Base-by-base conservation (phyloP, 1,140 invertebrate genomes). In the Procambarus virginalis region DNA sequence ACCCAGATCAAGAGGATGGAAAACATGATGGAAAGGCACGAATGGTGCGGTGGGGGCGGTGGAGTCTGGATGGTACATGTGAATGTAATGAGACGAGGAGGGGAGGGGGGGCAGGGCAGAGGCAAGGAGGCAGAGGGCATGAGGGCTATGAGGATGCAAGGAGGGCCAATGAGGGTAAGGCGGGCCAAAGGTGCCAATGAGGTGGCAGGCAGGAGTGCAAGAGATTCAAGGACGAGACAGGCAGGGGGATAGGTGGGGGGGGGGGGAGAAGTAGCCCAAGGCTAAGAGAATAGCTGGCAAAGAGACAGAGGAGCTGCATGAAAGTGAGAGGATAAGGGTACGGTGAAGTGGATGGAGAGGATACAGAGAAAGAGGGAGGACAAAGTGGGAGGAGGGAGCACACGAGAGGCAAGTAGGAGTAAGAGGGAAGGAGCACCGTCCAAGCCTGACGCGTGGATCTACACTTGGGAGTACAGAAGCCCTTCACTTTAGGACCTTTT, bases 391-490 rank as follows among this genome's bases (percentile, higher is more conserved):
- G 51, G 81, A 78, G 34, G 79, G 79, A 81, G 17, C 22, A 51
- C 60, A 64, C 17, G 60, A 64, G 60, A 64, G 60, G 60, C 60
- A 64, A 64, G 6, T 22, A 81, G 55, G 80, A 83, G 80, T 3
- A 1, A 55, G 55, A 83, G 58, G 58, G n/a, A n/a, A 48, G 51
- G 58, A 83, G 81, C 22, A 64, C 60, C 17, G 60, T 4, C 60
- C 14, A 20, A 64, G 60, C 60, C 4, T 64, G 17, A 17, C 60
- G 60, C 2, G 60, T 64, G 17, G 17, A 64, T 64, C 17, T 64
- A 64, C 60, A 64, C 10, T 17, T 17, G 2, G 14, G 20, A 64
- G 2, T 64, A 64, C 60, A 64, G 17, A 20, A 64, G 20, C 12
- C 60, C 10, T 2, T 17, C 4, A 17, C 4, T 17, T 17, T 17